Evolutionary conservation across 2,888 invertebrate genomes (phyloP), one percentile per base, ranked within the genome.

Genomic region (Erebia epiphron): DNA sequence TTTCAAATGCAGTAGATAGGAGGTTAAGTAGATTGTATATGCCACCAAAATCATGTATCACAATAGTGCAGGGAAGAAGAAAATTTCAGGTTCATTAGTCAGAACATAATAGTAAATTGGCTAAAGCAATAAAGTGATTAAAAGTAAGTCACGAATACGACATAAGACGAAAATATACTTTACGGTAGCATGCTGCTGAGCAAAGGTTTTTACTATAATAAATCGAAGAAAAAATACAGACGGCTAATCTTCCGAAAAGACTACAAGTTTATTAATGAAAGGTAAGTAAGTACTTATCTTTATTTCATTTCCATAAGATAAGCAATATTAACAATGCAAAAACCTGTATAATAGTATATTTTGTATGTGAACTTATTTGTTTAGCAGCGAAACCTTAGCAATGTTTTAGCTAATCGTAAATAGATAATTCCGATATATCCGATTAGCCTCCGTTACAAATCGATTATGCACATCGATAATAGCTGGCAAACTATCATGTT

Each of bases 391-490:
- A 66, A 43, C 66, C 66, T 56, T 66, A 66, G 56, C 41, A 66
- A 66, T 66, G 18, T 11, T 54, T 35, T 35, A 35, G 35, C 35
- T 46, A 43, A 66, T 56, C 41, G 43, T 56, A 66, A 56, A 66
- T 56, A 57, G 66, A 43, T 66, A 66, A 66, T 66, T 56, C 56
- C 56, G 10, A 57, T 66, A 11, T 13, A 66, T 66, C 66, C 66
- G 66, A 66, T 66, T 66, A 66, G 41, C 66, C 43, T 46, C 54
- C 66, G 66, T 56, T 57, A 46, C 66, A 66, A 57, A 66, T 66
- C 56, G 66, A 66, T 66, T 66, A 66, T 4, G 8, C 46, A 43
- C 43, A 57, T 56, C 56, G 10, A 56, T 56, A 54, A 11, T 21
- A 52, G 35, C 35, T 35, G 8, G 9, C 11, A n/a, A 52, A 41